Percentiles rank a stretch among this genome's conserved stretches.
Evolutionary conservation across 2,888 invertebrate species (phyloP).

Genomic region (Mycalesis mineus): DNA sequence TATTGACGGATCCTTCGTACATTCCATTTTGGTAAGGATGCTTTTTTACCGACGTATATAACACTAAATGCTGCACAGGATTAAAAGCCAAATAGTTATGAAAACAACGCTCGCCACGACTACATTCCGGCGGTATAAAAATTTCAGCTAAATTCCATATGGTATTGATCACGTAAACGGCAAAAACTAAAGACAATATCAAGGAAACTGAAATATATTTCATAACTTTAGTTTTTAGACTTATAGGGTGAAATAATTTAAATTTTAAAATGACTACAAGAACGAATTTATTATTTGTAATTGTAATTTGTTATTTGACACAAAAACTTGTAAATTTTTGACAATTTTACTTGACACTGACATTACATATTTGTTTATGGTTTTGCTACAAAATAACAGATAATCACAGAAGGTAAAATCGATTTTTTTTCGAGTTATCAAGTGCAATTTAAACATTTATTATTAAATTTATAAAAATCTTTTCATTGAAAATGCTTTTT

Average conservation of each 20-base stretch:
- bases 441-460: background rate
- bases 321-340: background rate
- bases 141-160: conserved; percentile 86
- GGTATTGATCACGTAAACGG: conserved; percentile 83
- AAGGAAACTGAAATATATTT: conserved; percentile 80
- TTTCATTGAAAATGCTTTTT: too few species aligned
- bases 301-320: background rate
- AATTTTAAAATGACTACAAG: background rate
- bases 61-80: conserved; percentile 83
- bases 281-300: background rate
- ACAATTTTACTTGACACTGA: background rate
- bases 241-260: background rate
- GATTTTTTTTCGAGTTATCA: background rate
- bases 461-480: too few species aligned
- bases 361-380: background rate
- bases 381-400: background rate
- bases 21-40: conserved; percentile 76
- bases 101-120: conserved; percentile 81
- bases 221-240: conserved; percentile 39
- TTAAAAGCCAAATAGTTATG: conserved; percentile 82
- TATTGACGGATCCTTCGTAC: conserved; percentile 59
- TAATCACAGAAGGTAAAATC: background rate
- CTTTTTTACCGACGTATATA: conserved; percentile 82
- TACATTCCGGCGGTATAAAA: conserved; percentile 84
- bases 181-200: conserved; percentile 81